Percentiles rank a stretch among this genome's conserved stretches.
These are phyloP conservation scores for Timema podura DNA, from an alignment of 2,888 invertebrate species.

Conservation along the genomic window DNA sequence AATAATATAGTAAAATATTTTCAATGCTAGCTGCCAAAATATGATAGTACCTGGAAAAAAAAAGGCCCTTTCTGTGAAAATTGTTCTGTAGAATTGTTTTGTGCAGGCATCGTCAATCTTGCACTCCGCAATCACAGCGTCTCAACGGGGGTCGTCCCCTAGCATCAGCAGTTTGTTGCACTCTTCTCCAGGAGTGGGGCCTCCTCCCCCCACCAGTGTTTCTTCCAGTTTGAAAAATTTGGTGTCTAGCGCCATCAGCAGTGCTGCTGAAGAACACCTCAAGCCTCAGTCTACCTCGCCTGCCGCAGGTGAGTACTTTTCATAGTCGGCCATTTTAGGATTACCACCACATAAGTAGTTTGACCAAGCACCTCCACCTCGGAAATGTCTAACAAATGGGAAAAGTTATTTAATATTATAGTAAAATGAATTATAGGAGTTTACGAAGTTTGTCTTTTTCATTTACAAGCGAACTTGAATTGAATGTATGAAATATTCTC, in stretches of 20 bases:
- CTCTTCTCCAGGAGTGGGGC: constrained; percentile 35
- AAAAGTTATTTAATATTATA: too few relatives aligned
- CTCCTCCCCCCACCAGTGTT: constrained; percentile 39
- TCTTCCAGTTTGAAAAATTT: constrained; percentile 51
- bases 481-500: too few relatives aligned
- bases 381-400: too few relatives aligned
- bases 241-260: constrained; percentile 48
- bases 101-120: constrained; percentile 40
- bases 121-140: constrained; percentile 39
- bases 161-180: constrained; percentile 55
- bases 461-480: too few relatives aligned
- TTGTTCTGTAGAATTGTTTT: too few relatives aligned
- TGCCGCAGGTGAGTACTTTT: constrained; percentile 25
- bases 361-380: background rate
- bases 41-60: too few relatives aligned
- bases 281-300: constrained; percentile 25
- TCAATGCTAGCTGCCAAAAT: too few relatives aligned
- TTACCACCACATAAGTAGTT: background rate
- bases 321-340: background rate
- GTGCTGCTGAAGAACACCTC: constrained; percentile 35
- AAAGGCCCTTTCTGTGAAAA: too few relatives aligned
- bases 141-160: constrained; percentile 43
- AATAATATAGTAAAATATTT: too few relatives aligned
- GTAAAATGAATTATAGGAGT: too few relatives aligned
- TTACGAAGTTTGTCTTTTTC: too few relatives aligned